These are phyloP conservation scores for Smittia aterrima DNA, from an alignment of 2,888 invertebrate species.

Conservation along the genomic window DNA sequence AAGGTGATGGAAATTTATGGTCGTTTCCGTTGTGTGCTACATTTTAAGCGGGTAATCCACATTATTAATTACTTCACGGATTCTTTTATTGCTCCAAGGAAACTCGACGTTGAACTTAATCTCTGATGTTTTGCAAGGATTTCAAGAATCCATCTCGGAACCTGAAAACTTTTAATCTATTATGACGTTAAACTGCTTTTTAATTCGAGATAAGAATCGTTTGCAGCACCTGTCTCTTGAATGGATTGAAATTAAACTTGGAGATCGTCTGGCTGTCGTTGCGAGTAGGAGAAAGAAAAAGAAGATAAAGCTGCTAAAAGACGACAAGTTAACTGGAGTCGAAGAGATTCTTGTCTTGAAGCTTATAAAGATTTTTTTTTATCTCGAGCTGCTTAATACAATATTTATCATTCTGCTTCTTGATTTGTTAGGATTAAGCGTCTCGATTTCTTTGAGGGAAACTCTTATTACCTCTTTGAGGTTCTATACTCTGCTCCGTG, in stretches of 20 bases:
- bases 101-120: neutral
- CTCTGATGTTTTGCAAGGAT: neutral
- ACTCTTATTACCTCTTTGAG: too few relatives aligned
- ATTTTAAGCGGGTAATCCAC: neutral
- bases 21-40: neutral
- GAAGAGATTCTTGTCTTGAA: slow-evolving; percentile 4
- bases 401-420: slow-evolving; percentile 14
- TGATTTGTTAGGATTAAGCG: neutral
- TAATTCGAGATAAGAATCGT: neutral
- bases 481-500: too few relatives aligned
- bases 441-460: neutral
- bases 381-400: neutral
- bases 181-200: neutral
- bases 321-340: neutral
- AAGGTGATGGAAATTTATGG: slow-evolving; percentile 1
- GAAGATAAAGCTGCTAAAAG: neutral
- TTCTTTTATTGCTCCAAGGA: neutral
- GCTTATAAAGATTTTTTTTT: neutral
- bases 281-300: neutral
- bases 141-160: neutral
- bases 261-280: too few relatives aligned
- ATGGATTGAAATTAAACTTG: slow-evolving; percentile 8
- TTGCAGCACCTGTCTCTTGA: slow-evolving; percentile 7
- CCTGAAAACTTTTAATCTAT: neutral
- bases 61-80: neutral